A percentile compares a stretch with the other conserved stretches of the same genome.
Evolutionary conservation across 1,140 invertebrate genomes (phyloP).

Genomic region (Ctenoplectra terminalis): DNA sequence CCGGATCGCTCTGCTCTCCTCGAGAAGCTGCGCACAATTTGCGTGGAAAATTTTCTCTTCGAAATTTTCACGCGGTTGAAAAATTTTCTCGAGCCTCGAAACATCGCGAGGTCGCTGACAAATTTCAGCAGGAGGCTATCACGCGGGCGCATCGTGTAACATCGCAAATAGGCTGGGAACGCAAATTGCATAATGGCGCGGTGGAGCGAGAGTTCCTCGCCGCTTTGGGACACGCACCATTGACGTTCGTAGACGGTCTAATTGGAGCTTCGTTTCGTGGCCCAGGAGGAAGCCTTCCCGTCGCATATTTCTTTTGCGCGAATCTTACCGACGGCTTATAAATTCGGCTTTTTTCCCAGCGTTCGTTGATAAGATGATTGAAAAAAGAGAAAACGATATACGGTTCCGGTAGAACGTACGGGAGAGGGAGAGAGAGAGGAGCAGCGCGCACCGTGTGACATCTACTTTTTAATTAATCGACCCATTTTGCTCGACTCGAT

Average conservation of each 20-base stretch:
- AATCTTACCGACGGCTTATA: slow-evolving; percentile 10
- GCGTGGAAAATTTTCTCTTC: neutral
- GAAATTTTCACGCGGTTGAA: too few species aligned
- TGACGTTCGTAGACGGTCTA: slow-evolving; percentile 59
- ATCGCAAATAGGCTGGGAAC: neutral
- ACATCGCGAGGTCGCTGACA: too few species aligned
- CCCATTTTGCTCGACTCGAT: neutral
- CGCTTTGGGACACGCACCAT: slow-evolving; percentile 31
- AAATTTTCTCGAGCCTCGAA: neutral
- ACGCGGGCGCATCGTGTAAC: neutral
- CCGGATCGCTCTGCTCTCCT: too few species aligned
- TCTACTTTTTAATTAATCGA: slow-evolving; percentile 41
- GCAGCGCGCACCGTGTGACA: neutral
- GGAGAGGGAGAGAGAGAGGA: too few species aligned
- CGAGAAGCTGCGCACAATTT: neutral
- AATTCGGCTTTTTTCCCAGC: slow-evolving; percentile 33
- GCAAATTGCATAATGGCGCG: slow-evolving; percentile 46
- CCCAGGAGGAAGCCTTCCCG: slow-evolving; percentile 11
- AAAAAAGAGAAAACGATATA: too few species aligned
- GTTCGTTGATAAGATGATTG: neutral
- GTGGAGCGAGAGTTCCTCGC: neutral
- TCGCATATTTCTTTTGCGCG: neutral
- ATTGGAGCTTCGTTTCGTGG: slow-evolving; percentile 54
- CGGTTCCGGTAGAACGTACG: neutral
- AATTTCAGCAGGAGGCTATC: too few species aligned